Base-by-base conservation (phyloP, 2,797 vertebrate species). In the Lutjanus argentimaculatus region DNA sequence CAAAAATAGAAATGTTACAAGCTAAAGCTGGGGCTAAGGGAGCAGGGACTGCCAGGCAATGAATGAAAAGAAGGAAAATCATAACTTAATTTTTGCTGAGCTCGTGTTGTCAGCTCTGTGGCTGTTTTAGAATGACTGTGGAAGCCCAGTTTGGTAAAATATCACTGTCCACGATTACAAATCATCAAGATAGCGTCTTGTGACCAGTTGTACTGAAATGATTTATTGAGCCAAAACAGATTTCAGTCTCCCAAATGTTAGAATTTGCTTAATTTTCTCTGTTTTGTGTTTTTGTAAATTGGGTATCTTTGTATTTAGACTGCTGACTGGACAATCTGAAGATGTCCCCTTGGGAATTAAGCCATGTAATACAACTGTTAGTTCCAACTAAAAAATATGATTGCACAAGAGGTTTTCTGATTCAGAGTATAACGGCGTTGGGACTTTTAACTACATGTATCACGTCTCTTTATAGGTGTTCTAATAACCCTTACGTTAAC, bases 1-100 rank as follows among this genome's bases (percentile, higher is more conserved):
- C 72, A 85, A 59, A 90, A 86, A 66, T 77, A 68, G 72, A 84
- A 74, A 80, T 77, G 66, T 76, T 84, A 67, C 51, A 72, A 71
- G 70, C 22, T 46, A 25, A 43, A 68, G 40, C 55, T 58, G 64
- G 58, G 68, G 70, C 22, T 22, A 6, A 51, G 67, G 61, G 76
- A 73, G 64, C 25, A 42, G 51, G 51, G 58, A 40, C 42, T 55
- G 48, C 55, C 12, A 68, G 51, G 56, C 3, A 3, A 49, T 30
- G 48, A 80, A 61, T 65, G 45, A 36, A 75, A 69, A 84, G 30
- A 10, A n/a, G 22, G 51, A 30, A 52, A 61, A 52, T 63, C 17
- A 4, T 16, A 36, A 67, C 51, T 55, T 4, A 0, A 25, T 46
- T 55, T 80, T 46, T 17, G 19, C 36, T 53, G 30, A 25, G 6